phyloP scores from a whole-genome alignment of 2,113 vertebrate species.

The Entosphenus tridentatus region DNA sequence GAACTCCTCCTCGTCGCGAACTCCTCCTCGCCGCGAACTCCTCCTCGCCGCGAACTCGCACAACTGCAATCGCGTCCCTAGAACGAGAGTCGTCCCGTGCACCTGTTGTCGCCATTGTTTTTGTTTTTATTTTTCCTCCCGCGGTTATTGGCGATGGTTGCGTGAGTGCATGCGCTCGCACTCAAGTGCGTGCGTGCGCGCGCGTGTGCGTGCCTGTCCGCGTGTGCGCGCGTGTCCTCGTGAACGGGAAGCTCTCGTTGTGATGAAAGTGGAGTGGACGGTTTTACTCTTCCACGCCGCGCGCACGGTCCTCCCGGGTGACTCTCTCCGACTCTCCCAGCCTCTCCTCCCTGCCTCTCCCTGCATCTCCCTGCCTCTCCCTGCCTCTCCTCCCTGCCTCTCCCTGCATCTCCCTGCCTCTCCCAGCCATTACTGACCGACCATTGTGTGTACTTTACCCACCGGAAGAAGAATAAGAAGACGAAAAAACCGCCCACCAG shows the following conservation, averaged over 20 bases:
- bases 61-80: no score
- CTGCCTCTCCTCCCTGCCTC: neutral
- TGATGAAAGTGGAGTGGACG: constrained; percentile 12
- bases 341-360: neutral
- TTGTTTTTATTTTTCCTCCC: neutral
- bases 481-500: no score
- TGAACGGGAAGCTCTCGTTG: constrained; percentile 1
- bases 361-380: no score
- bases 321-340: neutral
- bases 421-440: neutral
- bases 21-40: no score
- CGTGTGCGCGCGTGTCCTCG: constrained; percentile 6
- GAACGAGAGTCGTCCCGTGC: no score
- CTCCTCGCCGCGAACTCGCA: no score
- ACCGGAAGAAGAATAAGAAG: no score
- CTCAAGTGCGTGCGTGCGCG: constrained; percentile 6
- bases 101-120: no score
- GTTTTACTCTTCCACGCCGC: constrained; percentile 15
- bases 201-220: constrained; percentile 7
- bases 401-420: no score
- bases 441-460: no score
- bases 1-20: no score
- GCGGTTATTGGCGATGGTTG: neutral
- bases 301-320: neutral
- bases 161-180: neutral